A percentile compares a stretch with the other conserved stretches of the same genome.
These are phyloP conservation scores for Drosophila orena DNA, from an alignment of 1,140 invertebrate species.

Conservation along the genomic window DNA sequence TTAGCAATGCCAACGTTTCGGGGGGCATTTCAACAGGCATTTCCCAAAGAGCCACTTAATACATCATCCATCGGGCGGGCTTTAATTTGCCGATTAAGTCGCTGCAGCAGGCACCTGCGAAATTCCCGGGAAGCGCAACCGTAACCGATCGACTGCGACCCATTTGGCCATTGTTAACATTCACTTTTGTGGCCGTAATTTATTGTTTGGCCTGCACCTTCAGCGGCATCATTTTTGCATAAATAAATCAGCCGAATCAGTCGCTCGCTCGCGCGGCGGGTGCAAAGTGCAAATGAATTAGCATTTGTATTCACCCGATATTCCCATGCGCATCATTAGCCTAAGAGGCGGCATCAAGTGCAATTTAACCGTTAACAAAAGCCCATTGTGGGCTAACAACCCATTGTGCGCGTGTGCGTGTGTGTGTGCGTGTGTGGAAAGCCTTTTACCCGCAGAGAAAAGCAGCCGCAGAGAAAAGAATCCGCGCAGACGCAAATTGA, in stretches of 20 bases:
- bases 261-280: not conserved
- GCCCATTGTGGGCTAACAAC: constrained; percentile 63
- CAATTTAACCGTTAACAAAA: constrained; percentile 76
- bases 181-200: constrained; percentile 49
- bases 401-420: constrained; percentile 39
- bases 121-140: not conserved
- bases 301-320: constrained; percentile 65
- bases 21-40: constrained; percentile 32
- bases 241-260: constrained; percentile 53
- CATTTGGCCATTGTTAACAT: constrained; percentile 46
- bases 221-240: constrained; percentile 48
- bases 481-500: constrained; percentile 71
- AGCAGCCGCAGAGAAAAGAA: constrained; percentile 31
- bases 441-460: constrained; percentile 41
- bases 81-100: constrained; percentile 34
- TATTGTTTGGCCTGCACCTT: constrained; percentile 34
- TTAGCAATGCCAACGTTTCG: constrained; percentile 40
- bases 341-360: constrained; percentile 73
- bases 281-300: constrained; percentile 77
- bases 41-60: constrained; percentile 55
- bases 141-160: constrained; percentile 35
- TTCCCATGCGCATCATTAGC: constrained; percentile 73
- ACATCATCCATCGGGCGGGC: constrained; percentile 31
- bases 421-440: constrained; percentile 36
- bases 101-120: constrained; percentile 27